A percentile compares a stretch with the other conserved stretches of the same genome.
Conservation (phyloP, 1,140 invertebrate genomes). For the Daktulosphaira vitifoliae region DNA sequence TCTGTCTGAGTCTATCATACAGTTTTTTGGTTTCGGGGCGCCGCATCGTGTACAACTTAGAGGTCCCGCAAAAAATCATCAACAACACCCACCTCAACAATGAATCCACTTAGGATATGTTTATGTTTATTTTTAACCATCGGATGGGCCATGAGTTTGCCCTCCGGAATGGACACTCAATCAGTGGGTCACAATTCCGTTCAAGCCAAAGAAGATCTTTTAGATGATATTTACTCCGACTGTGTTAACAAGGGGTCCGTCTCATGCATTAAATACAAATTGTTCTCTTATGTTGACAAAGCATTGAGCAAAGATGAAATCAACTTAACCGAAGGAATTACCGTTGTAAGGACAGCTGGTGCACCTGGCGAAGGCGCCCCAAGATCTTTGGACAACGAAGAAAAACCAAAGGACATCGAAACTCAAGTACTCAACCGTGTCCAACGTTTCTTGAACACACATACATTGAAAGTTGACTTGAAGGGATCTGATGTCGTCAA, state of each 20-base stretch:
- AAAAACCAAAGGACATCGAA: conserved; percentile 48
- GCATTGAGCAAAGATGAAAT: conserved; percentile 68
- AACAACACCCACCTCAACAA: neutral
- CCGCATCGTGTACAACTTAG: conserved; percentile 10
- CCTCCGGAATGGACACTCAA: conserved; percentile 36
- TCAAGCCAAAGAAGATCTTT: conserved; percentile 58
- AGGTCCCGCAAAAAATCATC: neutral
- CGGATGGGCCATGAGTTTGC: neutral
- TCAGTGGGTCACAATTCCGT: conserved; percentile 46
- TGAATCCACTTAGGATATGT: conserved; percentile 15
- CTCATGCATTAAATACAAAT: conserved; percentile 71
- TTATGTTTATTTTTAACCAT: neutral
- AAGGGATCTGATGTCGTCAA: conserved; percentile 73
- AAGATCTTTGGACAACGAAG: conserved; percentile 44
- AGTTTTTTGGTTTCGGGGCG: conserved; percentile 29
- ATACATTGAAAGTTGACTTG: conserved; percentile 72
- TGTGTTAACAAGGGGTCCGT: conserved; percentile 70
- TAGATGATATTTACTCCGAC: conserved; percentile 64
- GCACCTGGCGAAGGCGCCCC: conserved; percentile 58
- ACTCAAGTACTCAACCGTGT: conserved; percentile 56
- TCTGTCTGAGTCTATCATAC: conserved; percentile 5
- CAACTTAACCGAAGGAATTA: conserved; percentile 66
- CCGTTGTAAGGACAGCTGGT: conserved; percentile 58
- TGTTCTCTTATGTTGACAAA: conserved; percentile 73
- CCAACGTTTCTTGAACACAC: conserved; percentile 63